Conservation (phyloP, 2,113 vertebrate genomes). For the Tetrax tetrax region DNA sequence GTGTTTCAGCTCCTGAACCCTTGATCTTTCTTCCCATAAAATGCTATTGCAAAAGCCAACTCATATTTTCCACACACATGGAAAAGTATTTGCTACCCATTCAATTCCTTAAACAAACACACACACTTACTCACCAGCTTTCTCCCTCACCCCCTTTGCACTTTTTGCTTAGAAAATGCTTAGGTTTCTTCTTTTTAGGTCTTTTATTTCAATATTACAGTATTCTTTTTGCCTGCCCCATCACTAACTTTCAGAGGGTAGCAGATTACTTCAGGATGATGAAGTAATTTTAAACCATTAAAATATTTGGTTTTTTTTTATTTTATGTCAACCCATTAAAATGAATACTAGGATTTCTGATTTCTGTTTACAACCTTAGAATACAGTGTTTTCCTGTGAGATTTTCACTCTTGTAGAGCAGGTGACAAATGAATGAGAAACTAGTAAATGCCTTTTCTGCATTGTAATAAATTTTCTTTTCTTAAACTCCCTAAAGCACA, state of each 20-base stretch:
- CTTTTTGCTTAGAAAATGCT: not conserved
- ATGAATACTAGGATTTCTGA: not conserved
- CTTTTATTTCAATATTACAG: not conserved
- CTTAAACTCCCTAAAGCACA: not conserved
- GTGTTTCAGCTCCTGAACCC: conserved; percentile 58
- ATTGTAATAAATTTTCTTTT: not conserved
- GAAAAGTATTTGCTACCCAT: conserved; percentile 49
- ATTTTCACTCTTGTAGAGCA: not conserved
- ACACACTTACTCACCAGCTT: not conserved
- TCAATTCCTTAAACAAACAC: conserved; percentile 45
- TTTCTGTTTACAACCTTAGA: not conserved
- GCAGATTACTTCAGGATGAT: not conserved
- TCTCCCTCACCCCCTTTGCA: not conserved
- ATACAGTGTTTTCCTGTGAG: not conserved
- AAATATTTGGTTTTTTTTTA: not conserved
- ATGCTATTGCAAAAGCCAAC: conserved; percentile 44
- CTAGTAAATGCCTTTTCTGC: not conserved
- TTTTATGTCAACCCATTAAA: not conserved
- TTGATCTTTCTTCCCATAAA: conserved; percentile 65
- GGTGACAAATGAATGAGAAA: conserved; percentile 10
- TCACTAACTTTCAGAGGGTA: not conserved
- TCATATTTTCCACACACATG: conserved; percentile 53
- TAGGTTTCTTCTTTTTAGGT: not conserved
- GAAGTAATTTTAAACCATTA: not conserved
- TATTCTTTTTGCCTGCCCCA: not conserved